Conservation (phyloP, 2,888 invertebrate genomes). For the Cephus pygmeus region DNA sequence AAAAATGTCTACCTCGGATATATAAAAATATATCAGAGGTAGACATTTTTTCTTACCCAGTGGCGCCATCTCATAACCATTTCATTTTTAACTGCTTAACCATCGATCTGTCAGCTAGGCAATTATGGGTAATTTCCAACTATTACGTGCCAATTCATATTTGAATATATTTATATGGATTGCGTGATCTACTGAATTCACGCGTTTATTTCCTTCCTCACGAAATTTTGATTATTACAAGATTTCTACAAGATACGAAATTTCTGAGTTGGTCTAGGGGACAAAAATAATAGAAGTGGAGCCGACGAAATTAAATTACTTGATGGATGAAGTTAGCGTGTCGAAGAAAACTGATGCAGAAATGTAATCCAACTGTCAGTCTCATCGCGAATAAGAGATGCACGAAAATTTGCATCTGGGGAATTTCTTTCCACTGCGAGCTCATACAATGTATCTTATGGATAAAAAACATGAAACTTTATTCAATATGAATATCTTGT, state of each 20-base stretch:
- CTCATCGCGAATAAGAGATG: not conserved
- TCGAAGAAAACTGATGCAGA: not conserved
- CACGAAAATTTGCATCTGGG: not conserved
- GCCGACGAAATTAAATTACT: not conserved
- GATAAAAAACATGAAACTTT: not conserved
- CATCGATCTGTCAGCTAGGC: not conserved
- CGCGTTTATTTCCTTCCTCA: not conserved
- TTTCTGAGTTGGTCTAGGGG: not conserved
- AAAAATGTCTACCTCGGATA: not conserved
- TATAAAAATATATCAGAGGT: no score
- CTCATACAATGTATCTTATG: not conserved
- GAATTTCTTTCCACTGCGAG: not conserved
- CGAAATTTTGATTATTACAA: not conserved
- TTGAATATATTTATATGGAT: not conserved
- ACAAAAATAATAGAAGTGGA: not conserved
- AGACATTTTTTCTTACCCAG: no score
- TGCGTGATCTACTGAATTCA: not conserved
- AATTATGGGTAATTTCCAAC: not conserved
- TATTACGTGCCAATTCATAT: not conserved
- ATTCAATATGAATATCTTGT: not conserved
- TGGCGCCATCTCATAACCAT: not conserved
- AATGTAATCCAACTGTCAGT: not conserved
- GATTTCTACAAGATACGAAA: not conserved
- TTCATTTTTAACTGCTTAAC: not conserved
- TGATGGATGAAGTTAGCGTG: not conserved